Evolutionary conservation across 2,797 vertebrate species (phyloP).

Genomic region (Onychomys torridus): DNA sequence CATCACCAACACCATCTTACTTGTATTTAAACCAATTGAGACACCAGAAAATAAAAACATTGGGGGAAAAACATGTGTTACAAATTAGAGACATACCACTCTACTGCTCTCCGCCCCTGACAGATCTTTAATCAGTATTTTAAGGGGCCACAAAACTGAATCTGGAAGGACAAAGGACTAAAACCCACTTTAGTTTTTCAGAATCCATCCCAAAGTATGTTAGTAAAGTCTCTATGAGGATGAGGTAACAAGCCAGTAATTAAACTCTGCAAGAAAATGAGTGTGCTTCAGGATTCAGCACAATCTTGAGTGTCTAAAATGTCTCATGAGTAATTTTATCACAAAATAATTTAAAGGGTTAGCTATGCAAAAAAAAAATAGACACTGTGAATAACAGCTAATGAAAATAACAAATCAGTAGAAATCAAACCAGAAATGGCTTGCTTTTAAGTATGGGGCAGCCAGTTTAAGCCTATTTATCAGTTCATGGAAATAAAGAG

Average conservation of each 20-base stretch:
- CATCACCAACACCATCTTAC: background rate
- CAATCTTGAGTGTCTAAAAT: background rate
- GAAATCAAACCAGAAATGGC: background rate
- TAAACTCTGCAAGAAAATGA: background rate
- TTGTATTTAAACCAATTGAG: background rate
- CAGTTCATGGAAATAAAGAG: background rate
- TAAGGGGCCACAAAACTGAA: background rate
- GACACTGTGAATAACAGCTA: background rate
- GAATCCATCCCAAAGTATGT: background rate
- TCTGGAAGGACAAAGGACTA: background rate
- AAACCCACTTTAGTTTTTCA: background rate
- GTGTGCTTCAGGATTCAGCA: background rate
- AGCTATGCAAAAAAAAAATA: background rate
- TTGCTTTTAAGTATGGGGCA: background rate
- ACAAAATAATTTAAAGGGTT: background rate
- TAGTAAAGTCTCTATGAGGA: background rate
- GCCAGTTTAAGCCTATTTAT: background rate
- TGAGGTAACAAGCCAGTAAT: background rate
- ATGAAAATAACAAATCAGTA: background rate
- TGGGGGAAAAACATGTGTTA: too few relatives aligned
- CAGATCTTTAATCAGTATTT: background rate
- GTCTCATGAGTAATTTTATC: background rate
- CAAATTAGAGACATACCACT: background rate
- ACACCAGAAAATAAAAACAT: background rate
- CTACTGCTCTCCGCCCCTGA: fast-evolving